Evolutionary conservation across 2,797 vertebrate genomes (phyloP), one percentile per base, ranked within the genome.

Genomic region (Emys orbicularis): DNA sequence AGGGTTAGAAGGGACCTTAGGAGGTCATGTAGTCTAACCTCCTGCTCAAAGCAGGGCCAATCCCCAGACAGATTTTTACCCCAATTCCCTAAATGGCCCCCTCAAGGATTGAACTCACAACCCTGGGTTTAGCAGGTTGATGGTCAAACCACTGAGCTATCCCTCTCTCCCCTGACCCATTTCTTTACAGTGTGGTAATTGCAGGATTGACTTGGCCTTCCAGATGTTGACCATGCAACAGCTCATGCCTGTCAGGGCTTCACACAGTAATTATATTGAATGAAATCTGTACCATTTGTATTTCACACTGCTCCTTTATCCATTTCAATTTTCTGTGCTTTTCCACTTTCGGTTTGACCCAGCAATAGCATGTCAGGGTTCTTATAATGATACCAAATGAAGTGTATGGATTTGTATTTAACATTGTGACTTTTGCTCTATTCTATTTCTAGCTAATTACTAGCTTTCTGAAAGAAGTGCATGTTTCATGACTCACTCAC

Each of bases 141-240:
- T 47, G 47, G 47, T 47, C 47, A 47, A 47, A 47, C 47, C 47
- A 47, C 47, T 47, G 47, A 47, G 47, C 47, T 47, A 47, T 47
- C 47, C 47, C 47, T 47, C 9, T 47, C 44, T 44, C 44, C 41
- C 5, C 6, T 52, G 59, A 81, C 44, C 7, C 18, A 18, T 88
- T 94, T 79, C 79, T 59, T 47, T 89, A 77, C 74, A 79, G 81
- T 57, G 87, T 81, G 50, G 41, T 86, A 93, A 95, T 91, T 90
- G 84, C 85, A 80, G 82, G 68, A 79, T 2, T 44, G 84, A 83
- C 52, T 87, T 88, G 31, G 50, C 82, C 57, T 90, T 47, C 8
- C 2, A 92, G 79, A 34, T 49, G 79, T 79, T 74, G 84, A 90
- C 83, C 86, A 79, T 7, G 85, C 29, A 77, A 57, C 57, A 56